Evolutionary conservation across 2,888 invertebrate species (phyloP).

Genomic region (Eudemis profundana): DNA sequence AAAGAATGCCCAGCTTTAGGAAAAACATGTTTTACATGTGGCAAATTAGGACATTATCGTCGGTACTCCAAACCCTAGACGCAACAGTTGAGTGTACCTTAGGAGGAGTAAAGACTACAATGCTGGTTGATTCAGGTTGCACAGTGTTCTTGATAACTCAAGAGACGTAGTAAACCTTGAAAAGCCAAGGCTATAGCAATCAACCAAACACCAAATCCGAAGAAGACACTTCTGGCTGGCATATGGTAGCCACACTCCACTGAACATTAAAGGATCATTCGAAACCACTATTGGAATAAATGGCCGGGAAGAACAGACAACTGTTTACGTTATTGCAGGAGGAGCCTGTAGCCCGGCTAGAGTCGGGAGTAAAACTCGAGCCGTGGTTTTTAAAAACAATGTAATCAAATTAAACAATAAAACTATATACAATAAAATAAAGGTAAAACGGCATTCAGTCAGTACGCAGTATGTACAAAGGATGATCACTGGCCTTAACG

Average conservation of each 20-base stretch:
- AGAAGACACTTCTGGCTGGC: slow-evolving; percentile 8
- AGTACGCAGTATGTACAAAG: too few relatives aligned
- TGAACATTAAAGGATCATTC: slow-evolving; percentile 27
- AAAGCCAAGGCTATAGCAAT: too few relatives aligned
- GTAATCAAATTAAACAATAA: too few relatives aligned
- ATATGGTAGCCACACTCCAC: slow-evolving; percentile 21
- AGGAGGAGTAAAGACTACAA: not conserved
- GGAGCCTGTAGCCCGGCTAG: too few relatives aligned
- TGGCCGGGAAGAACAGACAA: not conserved
- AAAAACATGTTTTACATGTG: slow-evolving; percentile 1
- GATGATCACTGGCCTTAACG: too few relatives aligned
- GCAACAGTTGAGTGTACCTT: not conserved
- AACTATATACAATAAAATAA: too few relatives aligned
- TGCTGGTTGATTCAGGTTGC: not conserved
- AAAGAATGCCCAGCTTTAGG: not conserved
- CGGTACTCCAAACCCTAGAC: not conserved
- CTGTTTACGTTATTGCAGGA: slow-evolving; percentile 46
- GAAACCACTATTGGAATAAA: slow-evolving; percentile 16
- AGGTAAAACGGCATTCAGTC: too few relatives aligned
- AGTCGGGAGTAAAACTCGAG: too few relatives aligned
- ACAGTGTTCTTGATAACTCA: not conserved
- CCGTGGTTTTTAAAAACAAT: too few relatives aligned
- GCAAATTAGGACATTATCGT: not conserved
- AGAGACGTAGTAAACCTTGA: not conserved
- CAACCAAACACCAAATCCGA: not conserved